Evolutionary conservation across 1,140 invertebrate species (phyloP).

Genomic region (Drosophila melanogaster): DNA sequence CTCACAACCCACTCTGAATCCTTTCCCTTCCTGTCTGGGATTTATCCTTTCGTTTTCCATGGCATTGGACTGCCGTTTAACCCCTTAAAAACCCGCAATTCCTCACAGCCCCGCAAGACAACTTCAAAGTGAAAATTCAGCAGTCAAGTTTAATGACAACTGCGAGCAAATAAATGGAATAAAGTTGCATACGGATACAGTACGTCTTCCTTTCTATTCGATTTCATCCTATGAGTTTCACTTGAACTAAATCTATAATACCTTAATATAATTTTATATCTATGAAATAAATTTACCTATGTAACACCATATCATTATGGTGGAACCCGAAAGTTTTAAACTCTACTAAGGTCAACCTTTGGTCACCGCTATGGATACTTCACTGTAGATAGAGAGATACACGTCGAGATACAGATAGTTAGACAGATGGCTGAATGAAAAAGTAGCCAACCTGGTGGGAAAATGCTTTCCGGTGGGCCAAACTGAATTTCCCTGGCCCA

Average conservation of each 20-base stretch:
- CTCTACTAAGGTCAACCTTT: too few relatives aligned
- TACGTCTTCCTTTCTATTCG: not conserved
- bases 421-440: conserved; percentile 28
- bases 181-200: conserved; percentile 22
- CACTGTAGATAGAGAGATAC: conserved; percentile 9
- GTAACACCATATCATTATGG: too few relatives aligned
- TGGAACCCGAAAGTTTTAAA: too few relatives aligned
- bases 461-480: conserved; percentile 10
- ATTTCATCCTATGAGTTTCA: too few relatives aligned
- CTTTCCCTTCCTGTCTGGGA: conserved; percentile 57
- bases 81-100: not conserved
- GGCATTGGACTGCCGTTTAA: conserved; percentile 51
- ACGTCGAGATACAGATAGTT: conserved; percentile 21
- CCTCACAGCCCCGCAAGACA: conserved; percentile 36
- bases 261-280: too few relatives aligned
- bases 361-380: not conserved
- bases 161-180: conserved; percentile 53
- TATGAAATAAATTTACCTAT: too few relatives aligned
- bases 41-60: conserved; percentile 76
- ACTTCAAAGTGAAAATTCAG: conserved; percentile 77
- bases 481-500: conserved; percentile 45
- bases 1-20: not conserved
- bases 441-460: conserved; percentile 12
- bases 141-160: conserved; percentile 72
- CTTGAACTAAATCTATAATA: too few relatives aligned